phyloP scores from a whole-genome alignment of 2,888 invertebrate species.

The Chaetogeoica ovagalla region DNA sequence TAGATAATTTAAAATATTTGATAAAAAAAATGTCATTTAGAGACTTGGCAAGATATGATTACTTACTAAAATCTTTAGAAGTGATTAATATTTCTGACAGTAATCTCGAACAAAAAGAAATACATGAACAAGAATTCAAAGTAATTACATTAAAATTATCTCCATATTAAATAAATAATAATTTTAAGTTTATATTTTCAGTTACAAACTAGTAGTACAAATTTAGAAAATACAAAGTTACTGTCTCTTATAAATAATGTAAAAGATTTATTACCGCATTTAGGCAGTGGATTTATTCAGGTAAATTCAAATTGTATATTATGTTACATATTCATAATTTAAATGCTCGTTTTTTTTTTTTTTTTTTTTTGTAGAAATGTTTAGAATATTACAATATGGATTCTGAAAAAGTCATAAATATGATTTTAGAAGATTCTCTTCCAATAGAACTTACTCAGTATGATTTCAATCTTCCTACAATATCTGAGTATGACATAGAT shows the following conservation, averaged over 20 bases:
- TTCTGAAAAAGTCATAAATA: conserved; percentile 77
- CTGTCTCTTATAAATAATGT: conserved; percentile 67
- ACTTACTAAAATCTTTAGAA: conserved; percentile 42
- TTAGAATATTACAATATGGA: conserved; percentile 76
- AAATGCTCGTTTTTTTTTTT: conserved; percentile 60
- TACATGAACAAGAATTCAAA: conserved; percentile 28
- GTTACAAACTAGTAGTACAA: conserved; percentile 15
- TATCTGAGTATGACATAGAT: conserved; percentile 61
- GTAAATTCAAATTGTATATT: conserved; percentile 58
- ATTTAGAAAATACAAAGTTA: conserved; percentile 56
- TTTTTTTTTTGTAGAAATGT: conserved; percentile 70
- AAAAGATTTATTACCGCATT: conserved; percentile 76
- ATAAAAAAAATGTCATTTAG: conserved; percentile 3
- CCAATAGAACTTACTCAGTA: conserved; percentile 62
- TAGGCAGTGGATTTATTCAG: conserved; percentile 74
- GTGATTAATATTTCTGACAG: conserved; percentile 26
- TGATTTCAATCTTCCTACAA: conserved; percentile 64
- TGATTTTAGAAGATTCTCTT: conserved; percentile 75
- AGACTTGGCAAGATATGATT: conserved; percentile 39
- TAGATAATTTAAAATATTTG: neutral
- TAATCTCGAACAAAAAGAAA: conserved; percentile 27
- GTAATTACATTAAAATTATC: conserved; percentile 5
- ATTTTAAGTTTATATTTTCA: conserved; percentile 20
- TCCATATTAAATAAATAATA: neutral
- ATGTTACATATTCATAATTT: neutral